Conservation (phyloP, 2,797 vertebrate species). For the Galagoides demidoff region DNA sequence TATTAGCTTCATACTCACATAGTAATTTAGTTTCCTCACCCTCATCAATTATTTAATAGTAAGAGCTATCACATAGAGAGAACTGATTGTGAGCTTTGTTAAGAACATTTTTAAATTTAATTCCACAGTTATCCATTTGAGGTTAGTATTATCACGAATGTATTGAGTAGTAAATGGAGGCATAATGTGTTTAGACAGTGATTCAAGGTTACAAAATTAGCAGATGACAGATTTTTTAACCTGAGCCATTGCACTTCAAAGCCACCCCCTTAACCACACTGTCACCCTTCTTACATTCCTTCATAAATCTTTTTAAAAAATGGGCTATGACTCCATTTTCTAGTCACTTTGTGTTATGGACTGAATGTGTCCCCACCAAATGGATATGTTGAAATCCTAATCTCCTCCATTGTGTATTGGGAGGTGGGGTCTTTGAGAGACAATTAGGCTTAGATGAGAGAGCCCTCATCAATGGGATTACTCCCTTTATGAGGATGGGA, state of each 20-base stretch:
- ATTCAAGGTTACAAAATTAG: background rate
- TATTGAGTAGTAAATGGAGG: background rate
- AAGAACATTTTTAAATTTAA: background rate
- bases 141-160: background rate
- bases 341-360: background rate
- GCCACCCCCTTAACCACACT: background rate
- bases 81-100: background rate
- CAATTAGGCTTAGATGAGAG: background rate
- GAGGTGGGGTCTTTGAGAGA: background rate
- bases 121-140: background rate
- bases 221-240: background rate
- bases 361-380: background rate
- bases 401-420: fast-evolving
- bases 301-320: background rate
- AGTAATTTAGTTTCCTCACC: background rate
- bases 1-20: background rate
- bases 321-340: background rate
- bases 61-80: background rate
- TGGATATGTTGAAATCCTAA: background rate
- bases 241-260: background rate
- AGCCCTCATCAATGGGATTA: background rate
- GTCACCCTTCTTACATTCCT: background rate
- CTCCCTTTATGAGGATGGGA: background rate
- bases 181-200: background rate
- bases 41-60: background rate